Evolutionary conservation across 2,888 invertebrate genomes (phyloP), one percentile per base, ranked within the genome.

Genomic region (Agrochola macilenta): DNA sequence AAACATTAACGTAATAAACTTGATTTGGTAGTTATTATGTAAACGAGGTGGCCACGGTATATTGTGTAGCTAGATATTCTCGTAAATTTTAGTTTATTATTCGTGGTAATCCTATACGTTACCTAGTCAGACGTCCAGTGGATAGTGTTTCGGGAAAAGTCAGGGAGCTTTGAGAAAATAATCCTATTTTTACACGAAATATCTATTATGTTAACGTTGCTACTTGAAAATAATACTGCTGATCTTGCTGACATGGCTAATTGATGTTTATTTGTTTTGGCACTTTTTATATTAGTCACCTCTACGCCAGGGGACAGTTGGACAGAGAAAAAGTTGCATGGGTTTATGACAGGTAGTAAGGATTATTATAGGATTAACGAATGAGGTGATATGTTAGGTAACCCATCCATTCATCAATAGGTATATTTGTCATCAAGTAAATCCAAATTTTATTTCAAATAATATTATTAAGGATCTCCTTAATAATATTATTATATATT

Each of bases 41-140:
- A 90, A 92, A 91, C 83, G 89, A 90, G 87, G 86, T 90, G 83
- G 82, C 82, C 88, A 86, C 87, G 74, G 87, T 86, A 90, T 91
- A 90, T 87, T 86, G 52, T 65, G 66, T 66, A 61, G 65, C 57
- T 83, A 70, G 69, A 85, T 91, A 88, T 88, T 89, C 90, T 91
- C 91, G 90, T 94, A 85, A 91, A 89, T 88, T 89, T 91, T 91
- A 91, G 90, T 94, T 94, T 93, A 93, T 94, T 93, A 95, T 95
- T 95, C 93, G 94, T 92, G 91, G 94, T 94, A 94, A 95, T 93
- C 92, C 91, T 93, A 95, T 94, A 95, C 90, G 92, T 92, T 93
- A 92, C 91, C 91, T 87, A 88, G 85, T 85, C 89, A 89, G 89
- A 91, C 91, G 91, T 90, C 90, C 90, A 86, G 89, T 85, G 85